Evolutionary conservation across 1,140 invertebrate species (phyloP).

Genomic region (Brachionus koreanus): DNA sequence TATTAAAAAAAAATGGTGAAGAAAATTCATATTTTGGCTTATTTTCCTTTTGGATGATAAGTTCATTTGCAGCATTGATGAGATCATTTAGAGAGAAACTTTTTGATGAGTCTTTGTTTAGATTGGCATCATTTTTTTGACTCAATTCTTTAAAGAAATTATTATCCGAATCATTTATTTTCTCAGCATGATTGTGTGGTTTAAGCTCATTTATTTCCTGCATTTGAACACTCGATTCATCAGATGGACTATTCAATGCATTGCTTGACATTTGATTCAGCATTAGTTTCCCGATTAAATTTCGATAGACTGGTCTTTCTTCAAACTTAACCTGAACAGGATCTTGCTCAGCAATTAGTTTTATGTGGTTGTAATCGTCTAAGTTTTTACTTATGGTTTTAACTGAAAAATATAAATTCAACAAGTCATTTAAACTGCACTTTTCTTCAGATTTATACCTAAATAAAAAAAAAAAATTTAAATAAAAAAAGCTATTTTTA

Average conservation of each 20-base stretch:
- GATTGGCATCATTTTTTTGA: not conserved
- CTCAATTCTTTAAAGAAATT: not conserved
- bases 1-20: not conserved
- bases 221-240: not conserved
- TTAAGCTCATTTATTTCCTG: not conserved
- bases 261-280: not conserved
- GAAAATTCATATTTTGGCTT: not conserved
- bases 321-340: conserved; percentile 21
- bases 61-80: conserved; percentile 19
- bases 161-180: not conserved
- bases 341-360: conserved; percentile 34
- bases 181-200: not conserved
- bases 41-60: not conserved
- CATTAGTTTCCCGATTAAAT: conserved; percentile 30
- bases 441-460: conserved; percentile 39
- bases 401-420: conserved; percentile 35
- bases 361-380: conserved; percentile 24
- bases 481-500: not conserved
- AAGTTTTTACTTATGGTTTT: conserved; percentile 29
- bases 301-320: conserved; percentile 12
- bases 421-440: conserved; percentile 28
- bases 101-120: conserved; percentile 4
- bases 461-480: not conserved
- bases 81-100: conserved; percentile 20
- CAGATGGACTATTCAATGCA: not conserved